Evolutionary conservation across 2,113 vertebrate genomes (phyloP).

Genomic region (Zeus faber): DNA sequence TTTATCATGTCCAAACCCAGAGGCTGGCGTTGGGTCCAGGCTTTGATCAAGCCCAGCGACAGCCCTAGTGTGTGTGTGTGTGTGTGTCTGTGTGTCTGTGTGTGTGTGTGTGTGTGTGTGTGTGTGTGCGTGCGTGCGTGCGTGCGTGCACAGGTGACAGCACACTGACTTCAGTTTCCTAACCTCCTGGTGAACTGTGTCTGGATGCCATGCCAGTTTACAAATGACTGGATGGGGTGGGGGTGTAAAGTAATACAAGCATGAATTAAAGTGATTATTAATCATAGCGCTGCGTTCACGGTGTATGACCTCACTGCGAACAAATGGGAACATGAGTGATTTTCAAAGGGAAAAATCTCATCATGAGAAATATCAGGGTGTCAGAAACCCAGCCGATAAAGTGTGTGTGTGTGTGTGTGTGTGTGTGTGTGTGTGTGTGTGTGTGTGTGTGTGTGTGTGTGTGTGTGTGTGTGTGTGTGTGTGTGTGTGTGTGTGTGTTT

Average conservation of each 20-base stretch:
- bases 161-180: slow-evolving; percentile 28
- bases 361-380: no score
- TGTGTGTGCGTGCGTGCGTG: slow-evolving; percentile 8
- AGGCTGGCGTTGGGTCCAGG: slow-evolving; percentile 12
- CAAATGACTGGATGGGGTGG: not conserved
- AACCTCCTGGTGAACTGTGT: slow-evolving; percentile 37
- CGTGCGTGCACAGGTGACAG: not conserved
- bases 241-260: slow-evolving; percentile 12
- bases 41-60: slow-evolving; percentile 13
- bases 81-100: slow-evolving; percentile 7
- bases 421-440: slow-evolving; percentile 12
- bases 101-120: slow-evolving; percentile 13
- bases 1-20: slow-evolving; percentile 57
- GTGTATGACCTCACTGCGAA: slow-evolving; percentile 30
- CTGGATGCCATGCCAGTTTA: slow-evolving; percentile 22
- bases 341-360: no score
- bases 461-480: slow-evolving; percentile 18
- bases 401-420: slow-evolving; percentile 10
- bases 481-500: slow-evolving; percentile 34
- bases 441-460: slow-evolving; percentile 8
- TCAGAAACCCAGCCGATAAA: slow-evolving; percentile 26
- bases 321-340: not conserved
- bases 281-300: not conserved
- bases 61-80: slow-evolving; percentile 2
- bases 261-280: not conserved